These are phyloP conservation scores for Gavia stellata DNA, from an alignment of 2,113 vertebrate species.

Conservation along the genomic window DNA sequence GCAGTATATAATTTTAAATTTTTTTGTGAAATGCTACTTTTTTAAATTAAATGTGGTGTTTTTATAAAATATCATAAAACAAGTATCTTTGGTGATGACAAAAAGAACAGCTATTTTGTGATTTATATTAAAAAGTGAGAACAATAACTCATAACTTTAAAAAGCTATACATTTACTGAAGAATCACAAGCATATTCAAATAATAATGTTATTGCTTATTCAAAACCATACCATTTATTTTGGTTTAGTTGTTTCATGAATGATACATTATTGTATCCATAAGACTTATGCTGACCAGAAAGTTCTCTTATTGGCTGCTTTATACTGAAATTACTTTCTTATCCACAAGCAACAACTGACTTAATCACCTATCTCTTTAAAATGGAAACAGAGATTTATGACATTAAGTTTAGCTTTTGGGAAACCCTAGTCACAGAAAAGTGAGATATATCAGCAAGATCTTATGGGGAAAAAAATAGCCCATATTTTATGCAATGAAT, in stretches of 20 bases:
- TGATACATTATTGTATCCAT: not conserved
- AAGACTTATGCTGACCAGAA: not conserved
- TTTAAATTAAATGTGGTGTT: not conserved
- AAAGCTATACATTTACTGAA: not conserved
- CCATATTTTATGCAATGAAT: not conserved
- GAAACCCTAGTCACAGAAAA: not conserved
- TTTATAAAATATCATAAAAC: not conserved
- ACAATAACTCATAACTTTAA: not conserved
- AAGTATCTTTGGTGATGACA: not conserved
- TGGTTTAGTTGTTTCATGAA: not conserved
- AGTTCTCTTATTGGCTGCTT: not conserved
- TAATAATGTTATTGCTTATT: not conserved
- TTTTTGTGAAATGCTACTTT: not conserved
- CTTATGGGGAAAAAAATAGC: not conserved
- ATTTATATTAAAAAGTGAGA: not conserved
- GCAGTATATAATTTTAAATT: not conserved
- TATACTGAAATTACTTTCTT: not conserved
- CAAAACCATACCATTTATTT: not conserved
- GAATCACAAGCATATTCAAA: not conserved
- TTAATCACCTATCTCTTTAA: not conserved
- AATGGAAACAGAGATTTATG: not conserved
- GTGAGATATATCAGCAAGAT: not conserved
- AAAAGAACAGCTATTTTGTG: not conserved
- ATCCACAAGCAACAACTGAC: not conserved
- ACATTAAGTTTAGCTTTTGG: not conserved